phyloP scores from a whole-genome alignment of 2,797 vertebrate species.

The Sphenodon punctatus region DNA sequence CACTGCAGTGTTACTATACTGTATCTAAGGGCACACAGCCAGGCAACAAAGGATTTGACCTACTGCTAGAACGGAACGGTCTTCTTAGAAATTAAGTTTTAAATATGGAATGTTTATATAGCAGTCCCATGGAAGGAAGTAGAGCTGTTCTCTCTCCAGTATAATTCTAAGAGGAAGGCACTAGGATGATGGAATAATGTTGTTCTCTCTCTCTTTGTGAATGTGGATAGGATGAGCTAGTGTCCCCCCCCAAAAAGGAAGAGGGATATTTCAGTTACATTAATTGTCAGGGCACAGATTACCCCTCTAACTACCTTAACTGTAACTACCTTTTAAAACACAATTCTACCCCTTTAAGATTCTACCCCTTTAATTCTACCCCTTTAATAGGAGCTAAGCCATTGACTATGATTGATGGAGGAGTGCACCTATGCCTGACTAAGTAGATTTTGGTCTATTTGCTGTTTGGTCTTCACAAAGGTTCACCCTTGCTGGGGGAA shows the following conservation, averaged over 20 bases:
- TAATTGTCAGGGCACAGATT: no score
- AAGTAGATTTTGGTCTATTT: neutral
- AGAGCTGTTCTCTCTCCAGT: neutral
- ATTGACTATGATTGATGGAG: no score
- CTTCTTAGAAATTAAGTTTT: neutral
- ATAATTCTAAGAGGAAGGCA: neutral
- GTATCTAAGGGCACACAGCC: neutral
- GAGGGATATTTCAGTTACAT: rapidly evolving
- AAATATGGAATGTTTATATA: neutral
- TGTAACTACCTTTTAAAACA: no score
- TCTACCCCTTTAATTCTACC: no score
- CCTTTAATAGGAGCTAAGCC: no score
- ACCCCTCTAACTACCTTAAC: no score
- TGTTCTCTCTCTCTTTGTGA: no score
- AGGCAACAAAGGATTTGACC: neutral
- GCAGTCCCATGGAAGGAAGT: neutral
- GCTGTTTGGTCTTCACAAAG: neutral
- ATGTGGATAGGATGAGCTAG: neutral
- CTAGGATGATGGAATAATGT: rapidly evolving
- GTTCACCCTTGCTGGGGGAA: neutral
- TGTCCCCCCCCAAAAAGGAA: rapidly evolving
- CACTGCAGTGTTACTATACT: neutral
- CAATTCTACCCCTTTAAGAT: no score
- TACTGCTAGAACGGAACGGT: neutral
- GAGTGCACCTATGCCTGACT: no score